These are phyloP conservation scores for Tribolium castaneum DNA, from an alignment of 1,140 invertebrate genomes.

Conservation along the genomic window DNA sequence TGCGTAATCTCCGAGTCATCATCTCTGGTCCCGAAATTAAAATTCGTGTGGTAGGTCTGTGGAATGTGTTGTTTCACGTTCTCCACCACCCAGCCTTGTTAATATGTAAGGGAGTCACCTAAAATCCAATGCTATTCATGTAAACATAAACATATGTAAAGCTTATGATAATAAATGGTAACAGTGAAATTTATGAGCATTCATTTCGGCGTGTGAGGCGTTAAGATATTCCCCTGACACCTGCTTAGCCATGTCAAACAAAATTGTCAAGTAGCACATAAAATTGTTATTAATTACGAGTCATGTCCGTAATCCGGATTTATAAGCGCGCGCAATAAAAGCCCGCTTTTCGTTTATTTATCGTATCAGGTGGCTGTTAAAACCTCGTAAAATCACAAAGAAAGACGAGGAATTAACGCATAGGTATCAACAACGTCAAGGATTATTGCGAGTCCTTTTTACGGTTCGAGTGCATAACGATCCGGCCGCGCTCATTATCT, in stretches of 20 bases:
- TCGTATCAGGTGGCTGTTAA: slow-evolving; percentile 19
- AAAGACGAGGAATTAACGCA: background rate
- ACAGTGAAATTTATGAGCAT: slow-evolving; percentile 30
- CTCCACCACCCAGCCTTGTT: background rate
- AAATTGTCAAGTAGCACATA: slow-evolving; percentile 38
- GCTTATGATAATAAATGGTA: slow-evolving; percentile 36
- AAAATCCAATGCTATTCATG: slow-evolving; percentile 12
- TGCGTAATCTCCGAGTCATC: background rate
- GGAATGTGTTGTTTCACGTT: background rate
- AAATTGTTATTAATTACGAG: slow-evolving; percentile 34
- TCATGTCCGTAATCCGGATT: slow-evolving; percentile 35
- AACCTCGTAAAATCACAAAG: slow-evolving; percentile 18
- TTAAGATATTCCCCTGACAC: slow-evolving; percentile 35
- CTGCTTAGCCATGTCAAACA: slow-evolving; percentile 39
- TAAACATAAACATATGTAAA: slow-evolving; percentile 38
- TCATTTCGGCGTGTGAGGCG: slow-evolving; percentile 24
- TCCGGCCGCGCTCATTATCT: slow-evolving; percentile 8
- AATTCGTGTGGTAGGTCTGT: background rate
- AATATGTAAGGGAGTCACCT: slow-evolving; percentile 1
- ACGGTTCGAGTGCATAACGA: background rate
- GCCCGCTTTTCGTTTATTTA: slow-evolving; percentile 1
- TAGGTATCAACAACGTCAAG: background rate
- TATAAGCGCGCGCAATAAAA: slow-evolving; percentile 9
- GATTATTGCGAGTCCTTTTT: background rate
- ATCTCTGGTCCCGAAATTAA: background rate